Evolutionary conservation across 1,140 invertebrate genomes (phyloP).

Genomic region (Drosophila navojoa): DNA sequence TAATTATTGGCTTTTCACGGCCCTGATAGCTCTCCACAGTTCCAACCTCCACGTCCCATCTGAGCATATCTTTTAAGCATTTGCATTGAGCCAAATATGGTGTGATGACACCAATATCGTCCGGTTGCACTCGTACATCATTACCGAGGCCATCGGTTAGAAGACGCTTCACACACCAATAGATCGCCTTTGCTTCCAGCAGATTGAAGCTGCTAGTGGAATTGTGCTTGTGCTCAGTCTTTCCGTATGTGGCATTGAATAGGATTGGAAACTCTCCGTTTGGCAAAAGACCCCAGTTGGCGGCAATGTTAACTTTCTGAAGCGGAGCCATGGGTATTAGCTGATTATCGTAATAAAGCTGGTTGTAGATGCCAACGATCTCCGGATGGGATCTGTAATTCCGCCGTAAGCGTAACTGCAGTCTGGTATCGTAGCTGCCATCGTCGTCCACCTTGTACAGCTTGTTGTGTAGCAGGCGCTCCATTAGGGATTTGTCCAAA

Average conservation of each 20-base stretch:
- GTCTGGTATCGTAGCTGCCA: constrained; percentile 85
- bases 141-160: constrained; percentile 68
- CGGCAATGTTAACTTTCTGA: constrained; percentile 46
- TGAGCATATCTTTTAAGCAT: constrained; percentile 67
- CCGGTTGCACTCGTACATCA: constrained; percentile 80
- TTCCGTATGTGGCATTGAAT: constrained; percentile 87
- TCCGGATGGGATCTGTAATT: constrained; percentile 88
- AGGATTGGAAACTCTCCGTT: constrained; percentile 86
- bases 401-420: constrained; percentile 87
- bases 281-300: constrained; percentile 77
- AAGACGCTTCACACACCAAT: constrained; percentile 85
- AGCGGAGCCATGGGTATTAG: constrained; percentile 80
- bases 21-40: constrained; percentile 95
- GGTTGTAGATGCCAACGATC: constrained; percentile 87
- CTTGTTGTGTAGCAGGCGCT: constrained; percentile 85
- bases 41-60: constrained; percentile 87
- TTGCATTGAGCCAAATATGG: constrained; percentile 90
- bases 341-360: constrained; percentile 87
- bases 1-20: constrained; percentile 91
- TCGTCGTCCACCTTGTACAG: constrained; percentile 84
- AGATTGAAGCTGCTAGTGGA: constrained; percentile 61
- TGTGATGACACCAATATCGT: constrained; percentile 92
- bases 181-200: constrained; percentile 87
- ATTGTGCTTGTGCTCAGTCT: constrained; percentile 3
- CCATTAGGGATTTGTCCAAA: constrained; percentile 85